These are phyloP conservation scores for Peromyscus nudipes DNA, from an alignment of 2,797 vertebrate genomes.

Conservation along the genomic window DNA sequence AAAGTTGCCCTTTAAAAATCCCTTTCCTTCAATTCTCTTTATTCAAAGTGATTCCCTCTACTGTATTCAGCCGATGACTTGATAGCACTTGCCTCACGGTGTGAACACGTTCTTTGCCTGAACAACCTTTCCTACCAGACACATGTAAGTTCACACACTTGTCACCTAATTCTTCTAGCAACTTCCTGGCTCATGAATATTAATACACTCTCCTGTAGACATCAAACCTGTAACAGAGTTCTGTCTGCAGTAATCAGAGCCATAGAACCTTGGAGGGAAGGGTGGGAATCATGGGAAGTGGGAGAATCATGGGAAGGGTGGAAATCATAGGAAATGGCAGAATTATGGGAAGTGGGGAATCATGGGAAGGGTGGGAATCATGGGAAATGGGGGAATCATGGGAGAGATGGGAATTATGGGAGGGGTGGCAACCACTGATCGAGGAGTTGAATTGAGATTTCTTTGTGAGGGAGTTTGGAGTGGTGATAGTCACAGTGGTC, in stretches of 20 bases:
- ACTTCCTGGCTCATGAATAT: not conserved
- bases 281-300: not conserved
- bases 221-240: not conserved
- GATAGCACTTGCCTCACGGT: not conserved
- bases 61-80: not conserved
- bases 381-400: not conserved
- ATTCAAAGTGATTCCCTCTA: slow-evolving; percentile 35
- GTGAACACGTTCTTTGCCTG: slow-evolving; percentile 24
- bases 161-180: slow-evolving; percentile 33
- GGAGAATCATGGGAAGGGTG: not conserved
- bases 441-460: slow-evolving; percentile 20
- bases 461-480: not conserved
- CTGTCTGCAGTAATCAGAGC: not conserved
- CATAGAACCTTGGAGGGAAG: not conserved
- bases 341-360: not conserved
- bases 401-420: not conserved
- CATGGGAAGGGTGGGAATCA: not conserved
- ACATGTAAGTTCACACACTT: not conserved
- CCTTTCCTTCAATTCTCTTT: not conserved
- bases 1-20: slow-evolving; percentile 16
- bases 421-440: not conserved
- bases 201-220: not conserved
- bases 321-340: not conserved
- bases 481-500: not conserved
- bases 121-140: slow-evolving; percentile 3